Percentiles rank a stretch among this genome's conserved stretches.
phyloP scores from a whole-genome alignment of 2,113 vertebrate genomes.

The Actinemys pallida region DNA sequence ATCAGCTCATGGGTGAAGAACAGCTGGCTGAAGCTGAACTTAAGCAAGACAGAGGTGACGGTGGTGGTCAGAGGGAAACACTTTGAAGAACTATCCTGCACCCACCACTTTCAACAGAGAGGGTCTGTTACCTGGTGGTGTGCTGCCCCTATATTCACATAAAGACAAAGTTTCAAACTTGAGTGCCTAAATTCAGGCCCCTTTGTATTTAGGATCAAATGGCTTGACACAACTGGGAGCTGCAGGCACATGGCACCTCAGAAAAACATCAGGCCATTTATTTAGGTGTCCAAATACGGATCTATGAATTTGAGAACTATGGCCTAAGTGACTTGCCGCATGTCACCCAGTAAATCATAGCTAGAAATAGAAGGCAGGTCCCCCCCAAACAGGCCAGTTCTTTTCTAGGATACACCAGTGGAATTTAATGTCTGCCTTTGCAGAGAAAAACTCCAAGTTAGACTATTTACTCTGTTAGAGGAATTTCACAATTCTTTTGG shows the following conservation, averaged over 20 bases:
- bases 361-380: too few species aligned
- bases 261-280: too few species aligned
- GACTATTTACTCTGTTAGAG: not conserved
- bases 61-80: not conserved
- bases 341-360: too few species aligned
- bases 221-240: too few species aligned
- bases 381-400: not conserved
- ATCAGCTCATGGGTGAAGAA: too few species aligned
- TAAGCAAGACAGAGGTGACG: not conserved
- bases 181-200: not conserved
- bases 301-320: too few species aligned
- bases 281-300: too few species aligned
- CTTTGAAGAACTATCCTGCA: not conserved
- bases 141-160: not conserved
- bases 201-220: too few species aligned
- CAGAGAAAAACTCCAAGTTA: not conserved
- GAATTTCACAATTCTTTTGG: not conserved
- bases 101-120: not conserved
- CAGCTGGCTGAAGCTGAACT: too few species aligned
- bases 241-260: too few species aligned
- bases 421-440: not conserved
- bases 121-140: not conserved
- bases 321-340: too few species aligned
- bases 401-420: not conserved
- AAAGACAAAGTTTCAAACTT: not conserved